A percentile compares a stretch with the other conserved stretches of the same genome.
phyloP scores from a whole-genome alignment of 2,888 invertebrate genomes.

The Troilus luridus region DNA sequence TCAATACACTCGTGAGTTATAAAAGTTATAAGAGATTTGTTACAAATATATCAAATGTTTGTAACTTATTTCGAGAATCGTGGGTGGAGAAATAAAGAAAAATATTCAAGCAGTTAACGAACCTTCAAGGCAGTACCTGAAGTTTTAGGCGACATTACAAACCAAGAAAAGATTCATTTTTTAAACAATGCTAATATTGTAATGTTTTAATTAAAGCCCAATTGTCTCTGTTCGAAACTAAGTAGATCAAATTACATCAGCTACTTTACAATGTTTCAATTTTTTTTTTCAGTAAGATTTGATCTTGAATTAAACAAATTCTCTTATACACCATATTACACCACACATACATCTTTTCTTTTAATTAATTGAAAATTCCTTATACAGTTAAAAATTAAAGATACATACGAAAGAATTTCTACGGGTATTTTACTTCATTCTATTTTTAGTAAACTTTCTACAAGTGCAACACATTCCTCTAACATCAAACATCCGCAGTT shows the following conservation, averaged over 20 bases:
- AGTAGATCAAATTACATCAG: no score
- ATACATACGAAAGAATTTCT: background rate
- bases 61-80: no score
- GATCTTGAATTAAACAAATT: no score
- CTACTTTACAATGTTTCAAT: no score
- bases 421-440: background rate
- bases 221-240: background rate
- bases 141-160: no score
- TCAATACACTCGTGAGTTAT: no score
- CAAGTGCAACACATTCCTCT: constrained; percentile 10
- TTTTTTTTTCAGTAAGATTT: no score
- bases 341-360: background rate
- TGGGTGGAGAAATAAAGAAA: no score
- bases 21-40: no score
- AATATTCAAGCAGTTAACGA: background rate
- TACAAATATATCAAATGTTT: no score
- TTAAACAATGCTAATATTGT: background rate
- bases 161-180: background rate
- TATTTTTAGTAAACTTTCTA: constrained; percentile 29
- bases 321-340: no score
- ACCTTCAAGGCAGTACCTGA: background rate
- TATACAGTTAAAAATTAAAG: background rate
- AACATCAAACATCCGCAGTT: background rate
- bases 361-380: background rate
- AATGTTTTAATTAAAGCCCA: no score